Conservation (phyloP, 2,888 invertebrate genomes). For the Adelognathus sp. region DNA sequence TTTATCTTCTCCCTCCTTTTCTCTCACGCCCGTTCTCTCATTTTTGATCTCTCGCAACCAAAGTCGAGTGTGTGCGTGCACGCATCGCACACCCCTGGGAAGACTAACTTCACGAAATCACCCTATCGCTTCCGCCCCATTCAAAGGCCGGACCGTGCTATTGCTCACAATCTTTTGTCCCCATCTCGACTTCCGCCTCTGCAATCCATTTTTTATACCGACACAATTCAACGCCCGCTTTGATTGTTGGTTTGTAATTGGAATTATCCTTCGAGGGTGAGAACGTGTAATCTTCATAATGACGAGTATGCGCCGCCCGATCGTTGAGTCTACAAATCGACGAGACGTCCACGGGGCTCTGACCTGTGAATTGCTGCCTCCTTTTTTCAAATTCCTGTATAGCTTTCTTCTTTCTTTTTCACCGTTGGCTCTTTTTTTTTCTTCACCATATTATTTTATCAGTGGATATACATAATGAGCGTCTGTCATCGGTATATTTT, state of each 20-base stretch:
- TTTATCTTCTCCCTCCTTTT: slow-evolving; percentile 31
- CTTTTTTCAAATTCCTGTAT: background rate
- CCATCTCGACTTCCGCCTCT: slow-evolving; percentile 38
- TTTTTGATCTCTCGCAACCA: background rate
- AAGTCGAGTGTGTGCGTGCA: slow-evolving; percentile 22
- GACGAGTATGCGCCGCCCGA: no score
- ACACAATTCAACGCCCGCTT: background rate
- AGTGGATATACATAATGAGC: slow-evolving; percentile 43
- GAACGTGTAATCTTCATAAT: no score
- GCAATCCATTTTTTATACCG: slow-evolving; percentile 18
- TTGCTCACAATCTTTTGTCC: slow-evolving; percentile 35
- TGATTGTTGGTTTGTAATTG: background rate
- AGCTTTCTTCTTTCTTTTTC: background rate
- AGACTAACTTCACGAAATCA: slow-evolving; percentile 49
- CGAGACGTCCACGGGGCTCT: no score
- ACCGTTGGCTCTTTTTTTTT: background rate
- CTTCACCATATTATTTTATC: background rate
- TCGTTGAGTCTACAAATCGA: no score
- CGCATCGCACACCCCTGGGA: slow-evolving; percentile 45
- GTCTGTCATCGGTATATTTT: slow-evolving; percentile 52
- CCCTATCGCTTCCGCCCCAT: slow-evolving; percentile 45
- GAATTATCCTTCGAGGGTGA: no score
- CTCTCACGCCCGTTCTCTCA: slow-evolving; percentile 3
- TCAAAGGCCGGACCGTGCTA: slow-evolving; percentile 19
- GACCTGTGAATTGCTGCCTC: no score